These are phyloP conservation scores for Drosophila stalkeri DNA, from an alignment of 2,888 invertebrate genomes.

Conservation along the genomic window DNA sequence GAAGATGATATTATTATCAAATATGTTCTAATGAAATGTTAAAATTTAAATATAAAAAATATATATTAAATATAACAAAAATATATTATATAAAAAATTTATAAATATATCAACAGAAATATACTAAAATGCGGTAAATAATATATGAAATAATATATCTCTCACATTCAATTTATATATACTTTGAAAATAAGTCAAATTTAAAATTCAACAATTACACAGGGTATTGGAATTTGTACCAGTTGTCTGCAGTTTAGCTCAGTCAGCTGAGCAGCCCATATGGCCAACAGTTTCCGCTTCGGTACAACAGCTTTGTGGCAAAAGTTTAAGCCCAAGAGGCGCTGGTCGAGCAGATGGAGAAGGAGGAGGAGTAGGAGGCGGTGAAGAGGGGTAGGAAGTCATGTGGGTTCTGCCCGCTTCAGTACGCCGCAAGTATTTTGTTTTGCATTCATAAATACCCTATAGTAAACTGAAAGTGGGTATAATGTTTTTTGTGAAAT, in stretches of 20 bases:
- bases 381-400: conserved; percentile 9
- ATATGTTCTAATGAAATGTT: too few species aligned
- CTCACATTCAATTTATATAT: not conserved
- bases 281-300: conserved; percentile 67
- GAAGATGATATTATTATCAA: not conserved
- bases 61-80: not conserved
- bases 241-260: conserved; percentile 19
- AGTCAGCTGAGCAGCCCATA: conserved; percentile 33
- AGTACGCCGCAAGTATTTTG: conserved; percentile 35
- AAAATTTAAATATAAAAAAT: not conserved
- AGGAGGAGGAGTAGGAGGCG: not conserved
- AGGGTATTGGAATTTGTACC: not conserved
- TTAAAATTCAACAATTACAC: not conserved
- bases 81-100: not conserved
- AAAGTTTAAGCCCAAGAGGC: conserved; percentile 3
- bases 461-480: not conserved
- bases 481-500: not conserved
- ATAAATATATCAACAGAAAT: too few species aligned
- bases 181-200: not conserved
- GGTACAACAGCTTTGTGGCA: conserved; percentile 23
- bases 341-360: not conserved
- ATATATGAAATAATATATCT: not conserved
- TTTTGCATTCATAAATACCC: conserved; percentile 34
- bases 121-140: not conserved
- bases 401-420: conserved; percentile 30